Conservation (phyloP, 2,888 invertebrate species). For the Epistrophella euchroma region DNA sequence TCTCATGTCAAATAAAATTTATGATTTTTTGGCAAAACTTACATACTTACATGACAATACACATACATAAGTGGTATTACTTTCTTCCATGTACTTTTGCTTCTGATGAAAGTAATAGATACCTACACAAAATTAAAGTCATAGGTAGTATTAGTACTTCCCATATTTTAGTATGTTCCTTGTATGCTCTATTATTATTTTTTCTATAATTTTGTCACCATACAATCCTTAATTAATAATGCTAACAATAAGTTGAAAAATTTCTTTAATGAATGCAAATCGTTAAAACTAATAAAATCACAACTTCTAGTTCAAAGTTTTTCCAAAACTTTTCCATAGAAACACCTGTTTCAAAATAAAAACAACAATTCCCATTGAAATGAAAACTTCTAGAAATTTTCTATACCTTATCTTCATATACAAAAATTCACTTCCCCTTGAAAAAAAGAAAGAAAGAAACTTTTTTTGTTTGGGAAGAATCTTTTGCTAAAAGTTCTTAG, state of each 20-base stretch:
- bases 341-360: conserved; percentile 52
- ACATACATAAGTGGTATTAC: too few species aligned
- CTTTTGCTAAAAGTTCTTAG: conserved; percentile 56
- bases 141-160: too few species aligned
- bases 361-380: conserved; percentile 31
- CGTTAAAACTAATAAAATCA: conserved; percentile 9
- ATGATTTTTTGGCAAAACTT: too few species aligned
- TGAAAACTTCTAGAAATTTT: conserved; percentile 3
- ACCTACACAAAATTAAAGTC: too few species aligned
- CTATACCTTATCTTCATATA: too few species aligned
- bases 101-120: too few species aligned
- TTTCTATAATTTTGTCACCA: background rate
- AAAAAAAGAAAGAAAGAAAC: background rate
- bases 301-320: conserved; percentile 11
- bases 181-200: background rate
- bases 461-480: conserved; percentile 22
- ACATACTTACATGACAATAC: too few species aligned
- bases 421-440: conserved; percentile 34
- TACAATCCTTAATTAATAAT: conserved; percentile 19
- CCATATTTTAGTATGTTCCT: background rate
- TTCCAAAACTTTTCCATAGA: background rate
- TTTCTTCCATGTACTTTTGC: too few species aligned
- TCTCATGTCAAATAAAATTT: too few species aligned
- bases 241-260: background rate
- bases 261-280: conserved; percentile 30